Evolutionary conservation across 92 coral and sea anemone species (phyloP).

Genomic region (Heliopora coerulea): DNA sequence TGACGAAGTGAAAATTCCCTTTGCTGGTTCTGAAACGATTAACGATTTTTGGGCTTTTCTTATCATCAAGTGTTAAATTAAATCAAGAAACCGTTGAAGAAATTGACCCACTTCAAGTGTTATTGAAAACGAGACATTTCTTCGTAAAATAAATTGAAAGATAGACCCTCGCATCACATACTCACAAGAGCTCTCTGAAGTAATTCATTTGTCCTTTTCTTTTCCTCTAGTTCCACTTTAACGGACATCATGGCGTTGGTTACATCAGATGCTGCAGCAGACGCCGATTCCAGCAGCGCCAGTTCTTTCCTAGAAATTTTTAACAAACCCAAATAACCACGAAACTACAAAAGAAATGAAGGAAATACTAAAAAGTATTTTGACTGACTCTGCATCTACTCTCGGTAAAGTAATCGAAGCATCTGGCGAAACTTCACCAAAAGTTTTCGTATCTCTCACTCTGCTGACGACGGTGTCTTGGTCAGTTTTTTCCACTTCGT

Average conservation of each 20-base stretch:
- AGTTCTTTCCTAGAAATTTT: conserved; percentile 59
- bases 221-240: conserved; percentile 93
- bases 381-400: conserved; percentile 20
- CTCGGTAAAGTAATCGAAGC: neutral
- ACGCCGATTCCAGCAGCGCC: conserved; percentile 74
- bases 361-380: neutral
- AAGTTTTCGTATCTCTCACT: conserved; percentile 16
- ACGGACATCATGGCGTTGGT: conserved; percentile 95
- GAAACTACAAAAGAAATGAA: neutral
- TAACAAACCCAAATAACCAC: too few species aligned
- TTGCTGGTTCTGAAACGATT: conserved; percentile 74
- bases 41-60: neutral
- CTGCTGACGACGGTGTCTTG: conserved; percentile 66
- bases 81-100: too few species aligned
- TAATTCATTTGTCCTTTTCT: conserved; percentile 85
- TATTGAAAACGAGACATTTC: too few species aligned
- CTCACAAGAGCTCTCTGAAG: conserved; percentile 95
- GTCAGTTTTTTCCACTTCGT: conserved; percentile 97
- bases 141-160: too few species aligned
- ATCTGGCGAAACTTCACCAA: conserved; percentile 37
- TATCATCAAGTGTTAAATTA: too few species aligned
- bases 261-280: conserved; percentile 90
- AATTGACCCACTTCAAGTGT: too few species aligned
- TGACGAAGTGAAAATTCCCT: conserved; percentile 90
- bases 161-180: too few species aligned